Conservation (phyloP, 2,113 vertebrate genomes). For the Empidonax alnorum region DNA sequence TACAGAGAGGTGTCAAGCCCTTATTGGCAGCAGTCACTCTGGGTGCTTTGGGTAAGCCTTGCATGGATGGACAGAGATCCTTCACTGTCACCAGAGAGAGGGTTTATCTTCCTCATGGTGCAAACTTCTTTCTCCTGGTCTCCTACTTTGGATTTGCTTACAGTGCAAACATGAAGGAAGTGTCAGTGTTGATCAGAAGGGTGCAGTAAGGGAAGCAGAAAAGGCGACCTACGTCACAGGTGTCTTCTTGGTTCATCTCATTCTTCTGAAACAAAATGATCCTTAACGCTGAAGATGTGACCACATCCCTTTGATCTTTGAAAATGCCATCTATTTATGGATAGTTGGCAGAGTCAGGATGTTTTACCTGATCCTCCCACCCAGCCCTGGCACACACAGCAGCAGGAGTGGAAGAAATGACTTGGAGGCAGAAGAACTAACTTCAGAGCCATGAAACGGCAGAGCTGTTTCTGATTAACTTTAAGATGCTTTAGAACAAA, state of each 20-base stretch:
- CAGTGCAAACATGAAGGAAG: neutral
- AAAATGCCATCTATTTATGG: neutral
- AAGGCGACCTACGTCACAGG: neutral
- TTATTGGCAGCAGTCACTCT: neutral
- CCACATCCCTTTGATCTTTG: neutral
- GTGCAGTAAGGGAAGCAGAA: neutral
- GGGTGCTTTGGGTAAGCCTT: neutral
- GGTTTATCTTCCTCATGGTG: neutral
- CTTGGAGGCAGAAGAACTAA: neutral
- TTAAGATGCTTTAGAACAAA: neutral
- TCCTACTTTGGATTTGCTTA: neutral
- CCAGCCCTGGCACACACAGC: neutral
- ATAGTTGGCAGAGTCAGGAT: neutral
- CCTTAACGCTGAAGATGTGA: neutral
- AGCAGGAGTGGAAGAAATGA: neutral
- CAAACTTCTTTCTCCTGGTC: neutral
- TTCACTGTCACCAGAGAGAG: rapidly evolving
- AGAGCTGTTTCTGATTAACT: neutral
- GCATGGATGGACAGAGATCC: rapidly evolving
- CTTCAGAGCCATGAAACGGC: neutral
- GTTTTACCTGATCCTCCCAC: neutral
- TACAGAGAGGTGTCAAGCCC: neutral
- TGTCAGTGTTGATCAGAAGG: neutral
- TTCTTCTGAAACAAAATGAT: neutral
- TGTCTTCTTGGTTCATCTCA: neutral